A percentile compares a stretch with the other conserved stretches of the same genome.
Evolutionary conservation across 2,113 vertebrate genomes (phyloP).

Genomic region (Drymodes brunneopygia): DNA sequence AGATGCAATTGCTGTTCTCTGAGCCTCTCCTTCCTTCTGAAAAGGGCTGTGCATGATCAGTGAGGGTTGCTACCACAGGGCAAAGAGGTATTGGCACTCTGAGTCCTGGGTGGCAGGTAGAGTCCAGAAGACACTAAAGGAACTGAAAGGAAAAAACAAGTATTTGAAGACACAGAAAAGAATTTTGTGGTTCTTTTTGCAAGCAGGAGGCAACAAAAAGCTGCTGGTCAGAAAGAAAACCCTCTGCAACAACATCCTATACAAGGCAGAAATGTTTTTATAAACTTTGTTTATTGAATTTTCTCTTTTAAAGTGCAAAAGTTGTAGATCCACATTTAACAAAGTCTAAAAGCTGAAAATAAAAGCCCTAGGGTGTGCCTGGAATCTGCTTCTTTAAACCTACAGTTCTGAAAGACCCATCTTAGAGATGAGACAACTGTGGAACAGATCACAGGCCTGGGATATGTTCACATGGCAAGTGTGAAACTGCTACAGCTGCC

Average conservation of each 20-base stretch:
- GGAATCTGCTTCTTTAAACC: background rate
- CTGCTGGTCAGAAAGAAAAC: background rate
- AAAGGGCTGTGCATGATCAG: background rate
- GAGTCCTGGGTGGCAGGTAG: background rate
- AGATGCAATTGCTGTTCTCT: background rate
- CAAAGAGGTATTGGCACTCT: background rate
- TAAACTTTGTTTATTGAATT: background rate
- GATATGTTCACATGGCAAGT: fast-evolving
- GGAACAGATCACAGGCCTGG: background rate
- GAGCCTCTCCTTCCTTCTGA: background rate
- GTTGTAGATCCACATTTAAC: background rate
- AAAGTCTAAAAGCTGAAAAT: background rate
- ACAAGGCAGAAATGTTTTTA: background rate
- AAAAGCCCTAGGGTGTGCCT: background rate
- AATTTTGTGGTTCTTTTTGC: background rate
- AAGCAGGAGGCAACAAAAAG: background rate
- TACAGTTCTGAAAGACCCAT: background rate
- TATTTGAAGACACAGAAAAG: background rate
- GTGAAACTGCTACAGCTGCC: background rate
- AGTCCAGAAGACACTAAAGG: background rate
- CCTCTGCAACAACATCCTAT: background rate
- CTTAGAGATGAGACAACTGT: background rate
- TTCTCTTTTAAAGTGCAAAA: background rate
- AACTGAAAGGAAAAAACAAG: background rate
- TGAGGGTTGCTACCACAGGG: background rate